Evolutionary conservation across 2,113 vertebrate species (phyloP).

Genomic region (Crocuta crocuta): DNA sequence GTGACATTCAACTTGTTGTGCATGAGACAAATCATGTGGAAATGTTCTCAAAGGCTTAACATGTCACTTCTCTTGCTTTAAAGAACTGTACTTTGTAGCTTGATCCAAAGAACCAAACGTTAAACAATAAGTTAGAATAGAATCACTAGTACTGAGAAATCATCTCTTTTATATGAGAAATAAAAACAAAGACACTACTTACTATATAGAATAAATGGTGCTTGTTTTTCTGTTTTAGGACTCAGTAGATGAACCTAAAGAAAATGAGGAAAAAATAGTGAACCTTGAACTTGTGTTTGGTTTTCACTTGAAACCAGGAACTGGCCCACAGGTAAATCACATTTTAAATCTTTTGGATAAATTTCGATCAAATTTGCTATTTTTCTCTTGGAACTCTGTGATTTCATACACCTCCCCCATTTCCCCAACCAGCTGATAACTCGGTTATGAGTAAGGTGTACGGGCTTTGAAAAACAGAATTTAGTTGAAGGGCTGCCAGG

Average conservation of each 20-base stretch:
- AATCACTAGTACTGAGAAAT: neutral
- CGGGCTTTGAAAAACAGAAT: constrained; percentile 35
- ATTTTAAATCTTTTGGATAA: constrained; percentile 29
- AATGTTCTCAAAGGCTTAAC: constrained; percentile 1
- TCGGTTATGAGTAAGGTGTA: constrained; percentile 33
- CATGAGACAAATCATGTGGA: neutral
- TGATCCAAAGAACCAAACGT: constrained; percentile 13
- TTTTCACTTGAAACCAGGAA: constrained; percentile 97
- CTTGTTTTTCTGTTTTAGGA: constrained; percentile 87
- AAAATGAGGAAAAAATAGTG: constrained; percentile 91
- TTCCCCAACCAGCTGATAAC: neutral
- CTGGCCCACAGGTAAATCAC: constrained; percentile 89
- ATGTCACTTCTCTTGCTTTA: neutral
- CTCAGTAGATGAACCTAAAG: constrained; percentile 88
- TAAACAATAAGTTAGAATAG: neutral
- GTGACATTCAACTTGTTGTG: neutral
- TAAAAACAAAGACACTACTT: neutral
- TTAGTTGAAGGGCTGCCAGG: neutral
- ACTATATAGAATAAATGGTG: neutral
- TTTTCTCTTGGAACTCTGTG: neutral
- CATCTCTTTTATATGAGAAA: neutral
- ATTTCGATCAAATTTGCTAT: constrained; percentile 14
- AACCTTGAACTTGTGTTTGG: constrained; percentile 98
- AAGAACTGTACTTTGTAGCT: neutral
- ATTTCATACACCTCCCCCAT: neutral